Conservation (phyloP, 30 jellyfish, hydroid and myxozoan genomes). For the Morbakka virulenta region DNA sequence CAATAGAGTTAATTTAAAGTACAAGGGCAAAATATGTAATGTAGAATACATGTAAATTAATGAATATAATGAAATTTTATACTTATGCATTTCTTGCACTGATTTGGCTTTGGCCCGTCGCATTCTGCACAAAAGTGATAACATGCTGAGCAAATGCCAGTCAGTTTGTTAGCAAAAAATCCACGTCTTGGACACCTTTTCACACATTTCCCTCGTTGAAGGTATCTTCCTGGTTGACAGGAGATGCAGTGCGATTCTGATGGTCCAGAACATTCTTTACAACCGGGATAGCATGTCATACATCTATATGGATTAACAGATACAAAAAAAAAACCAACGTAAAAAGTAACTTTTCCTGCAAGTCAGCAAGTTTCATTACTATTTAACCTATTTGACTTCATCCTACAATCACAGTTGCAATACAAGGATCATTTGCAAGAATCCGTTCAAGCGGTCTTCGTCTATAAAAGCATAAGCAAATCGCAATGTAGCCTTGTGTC, state of each 20-base stretch:
- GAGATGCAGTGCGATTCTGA: constrained; percentile 36
- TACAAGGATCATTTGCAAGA: too few species aligned
- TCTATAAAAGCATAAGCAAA: too few species aligned
- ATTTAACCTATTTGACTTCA: too few species aligned
- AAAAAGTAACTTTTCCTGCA: too few species aligned
- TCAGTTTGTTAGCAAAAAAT: constrained; percentile 18
- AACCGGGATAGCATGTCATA: constrained; percentile 42
- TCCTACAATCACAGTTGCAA: too few species aligned
- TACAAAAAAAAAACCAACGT: too few species aligned
- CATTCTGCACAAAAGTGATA: constrained; percentile 64
- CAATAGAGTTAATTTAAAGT: too few species aligned
- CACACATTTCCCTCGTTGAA: constrained; percentile 28
- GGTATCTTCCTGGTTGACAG: constrained; percentile 42
- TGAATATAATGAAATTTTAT: not conserved
- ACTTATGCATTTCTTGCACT: constrained; percentile 77
- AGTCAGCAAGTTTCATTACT: too few species aligned
- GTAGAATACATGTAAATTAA: too few species aligned
- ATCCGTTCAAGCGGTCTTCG: too few species aligned
- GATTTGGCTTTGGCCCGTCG: constrained; percentile 54
- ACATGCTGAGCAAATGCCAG: constrained; percentile 62
- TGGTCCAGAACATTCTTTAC: constrained; percentile 70
- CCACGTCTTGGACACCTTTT: constrained; percentile 58
- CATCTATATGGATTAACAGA: constrained; percentile 44
- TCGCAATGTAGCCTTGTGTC: too few species aligned
- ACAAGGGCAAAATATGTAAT: too few species aligned